Conservation (phyloP, 2,888 invertebrate genomes). For the Frankliniella fusca region DNA sequence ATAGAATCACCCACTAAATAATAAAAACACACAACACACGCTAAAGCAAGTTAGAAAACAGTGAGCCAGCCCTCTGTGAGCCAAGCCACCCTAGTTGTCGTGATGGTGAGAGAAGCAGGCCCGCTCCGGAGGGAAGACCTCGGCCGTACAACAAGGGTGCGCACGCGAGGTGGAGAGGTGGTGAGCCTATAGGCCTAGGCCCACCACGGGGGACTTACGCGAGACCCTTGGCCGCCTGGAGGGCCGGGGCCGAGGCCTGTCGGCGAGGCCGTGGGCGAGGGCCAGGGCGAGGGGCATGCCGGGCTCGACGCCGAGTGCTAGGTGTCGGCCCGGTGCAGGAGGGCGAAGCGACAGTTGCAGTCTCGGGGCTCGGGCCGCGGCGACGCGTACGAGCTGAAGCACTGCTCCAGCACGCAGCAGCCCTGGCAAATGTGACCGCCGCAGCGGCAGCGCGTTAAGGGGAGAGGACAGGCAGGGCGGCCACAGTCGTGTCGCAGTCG, state of each 20-base stretch:
- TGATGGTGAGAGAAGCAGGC: no score
- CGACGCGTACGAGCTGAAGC: conserved; percentile 65
- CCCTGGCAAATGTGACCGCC: conserved; percentile 49
- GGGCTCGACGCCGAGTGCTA: conserved; percentile 52
- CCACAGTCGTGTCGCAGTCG: no score
- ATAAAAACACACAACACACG: no score
- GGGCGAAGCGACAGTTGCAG: conserved; percentile 86
- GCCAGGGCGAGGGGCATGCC: conserved; percentile 30
- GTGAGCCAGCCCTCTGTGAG: no score
- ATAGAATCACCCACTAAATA: no score
- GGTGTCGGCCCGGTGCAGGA: conserved; percentile 68
- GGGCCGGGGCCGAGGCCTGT: not conserved
- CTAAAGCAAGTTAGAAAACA: no score
- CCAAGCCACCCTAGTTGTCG: no score
- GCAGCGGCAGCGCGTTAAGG: no score
- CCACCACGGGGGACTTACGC: not conserved
- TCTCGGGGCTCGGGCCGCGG: conserved; percentile 58
- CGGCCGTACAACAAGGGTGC: no score
- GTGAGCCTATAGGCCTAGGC: not conserved
- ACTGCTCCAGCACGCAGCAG: conserved; percentile 83
- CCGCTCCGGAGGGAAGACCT: no score
- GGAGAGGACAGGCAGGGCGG: no score
- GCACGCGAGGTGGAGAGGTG: no score
- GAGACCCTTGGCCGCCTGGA: not conserved
- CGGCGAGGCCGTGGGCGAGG: conserved; percentile 28